Evolutionary conservation across 35 echinoderm and acorn worm genomes (phyloP).

Genomic region (Ptychodera flava): DNA sequence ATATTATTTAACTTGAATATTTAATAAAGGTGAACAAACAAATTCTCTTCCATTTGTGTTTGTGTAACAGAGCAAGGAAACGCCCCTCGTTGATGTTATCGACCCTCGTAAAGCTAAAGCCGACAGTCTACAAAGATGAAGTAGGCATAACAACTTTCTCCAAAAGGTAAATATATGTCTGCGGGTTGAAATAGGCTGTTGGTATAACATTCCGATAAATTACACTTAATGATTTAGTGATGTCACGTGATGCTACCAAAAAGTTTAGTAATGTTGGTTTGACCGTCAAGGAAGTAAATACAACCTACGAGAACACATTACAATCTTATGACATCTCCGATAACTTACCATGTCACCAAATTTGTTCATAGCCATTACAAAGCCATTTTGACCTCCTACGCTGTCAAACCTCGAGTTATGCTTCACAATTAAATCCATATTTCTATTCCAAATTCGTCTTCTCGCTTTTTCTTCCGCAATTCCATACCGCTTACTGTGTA

Average conservation of each 20-base stretch:
- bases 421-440: background rate
- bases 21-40: too few relatives aligned
- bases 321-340: background rate
- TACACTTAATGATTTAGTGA: background rate
- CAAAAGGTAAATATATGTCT: background rate
- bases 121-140: too few relatives aligned
- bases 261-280: background rate
- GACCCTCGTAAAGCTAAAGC: too few relatives aligned
- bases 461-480: too few relatives aligned
- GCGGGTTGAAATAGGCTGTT: background rate
- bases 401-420: background rate
- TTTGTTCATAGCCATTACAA: background rate
- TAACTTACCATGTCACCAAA: background rate
- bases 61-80: too few relatives aligned
- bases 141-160: too few relatives aligned
- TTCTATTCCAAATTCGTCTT: background rate
- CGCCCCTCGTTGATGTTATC: too few relatives aligned
- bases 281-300: background rate
- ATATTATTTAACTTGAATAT: too few relatives aligned
- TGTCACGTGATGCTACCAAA: background rate
- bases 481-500: too few relatives aligned
- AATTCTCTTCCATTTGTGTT: too few relatives aligned
- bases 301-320: background rate
- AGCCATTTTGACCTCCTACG: background rate
- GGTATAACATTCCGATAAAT: background rate